Percentiles rank a stretch among this genome's conserved stretches.
These are phyloP conservation scores for Lepidothrix coronata DNA, from an alignment of 2,113 vertebrate genomes.

Conservation along the genomic window DNA sequence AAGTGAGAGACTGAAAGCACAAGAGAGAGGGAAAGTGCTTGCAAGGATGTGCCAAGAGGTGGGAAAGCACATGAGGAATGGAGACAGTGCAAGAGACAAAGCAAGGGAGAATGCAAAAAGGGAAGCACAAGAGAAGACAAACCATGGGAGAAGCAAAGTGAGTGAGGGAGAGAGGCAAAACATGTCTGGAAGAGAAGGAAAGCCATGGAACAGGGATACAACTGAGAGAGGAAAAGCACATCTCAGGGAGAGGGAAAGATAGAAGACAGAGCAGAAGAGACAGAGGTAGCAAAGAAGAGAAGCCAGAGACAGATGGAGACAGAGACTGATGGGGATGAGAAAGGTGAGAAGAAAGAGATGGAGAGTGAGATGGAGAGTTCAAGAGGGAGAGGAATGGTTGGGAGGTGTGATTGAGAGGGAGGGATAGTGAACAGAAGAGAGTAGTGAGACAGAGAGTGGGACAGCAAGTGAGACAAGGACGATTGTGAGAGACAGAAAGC, in stretches of 20 bases:
- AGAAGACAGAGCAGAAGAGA: not conserved
- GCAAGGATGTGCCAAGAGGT: not conserved
- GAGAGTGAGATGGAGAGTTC: not conserved
- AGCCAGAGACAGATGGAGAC: not conserved
- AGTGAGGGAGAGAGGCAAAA: not conserved
- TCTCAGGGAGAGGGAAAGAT: not conserved
- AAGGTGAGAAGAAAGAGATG: not conserved
- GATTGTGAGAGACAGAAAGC: not conserved
- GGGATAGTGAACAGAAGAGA: not conserved
- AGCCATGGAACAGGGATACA: not conserved
- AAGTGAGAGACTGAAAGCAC: not conserved
- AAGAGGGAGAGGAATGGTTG: not conserved
- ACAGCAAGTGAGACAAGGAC: not conserved
- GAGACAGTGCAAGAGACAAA: not conserved
- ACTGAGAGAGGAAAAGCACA: not conserved
- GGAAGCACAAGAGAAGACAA: not conserved
- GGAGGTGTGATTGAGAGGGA: not conserved
- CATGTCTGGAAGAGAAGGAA: not conserved
- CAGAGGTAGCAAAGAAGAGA: not conserved
- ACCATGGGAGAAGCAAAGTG: rapidly evolving
- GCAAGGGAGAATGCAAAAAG: not conserved
- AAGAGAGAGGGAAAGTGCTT: not conserved
- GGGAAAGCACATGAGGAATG: not conserved
- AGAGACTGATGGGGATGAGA: not conserved
- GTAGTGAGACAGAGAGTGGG: not conserved